Base-by-base conservation (phyloP, 1,140 invertebrate species). In the Drosophila navojoa region DNA sequence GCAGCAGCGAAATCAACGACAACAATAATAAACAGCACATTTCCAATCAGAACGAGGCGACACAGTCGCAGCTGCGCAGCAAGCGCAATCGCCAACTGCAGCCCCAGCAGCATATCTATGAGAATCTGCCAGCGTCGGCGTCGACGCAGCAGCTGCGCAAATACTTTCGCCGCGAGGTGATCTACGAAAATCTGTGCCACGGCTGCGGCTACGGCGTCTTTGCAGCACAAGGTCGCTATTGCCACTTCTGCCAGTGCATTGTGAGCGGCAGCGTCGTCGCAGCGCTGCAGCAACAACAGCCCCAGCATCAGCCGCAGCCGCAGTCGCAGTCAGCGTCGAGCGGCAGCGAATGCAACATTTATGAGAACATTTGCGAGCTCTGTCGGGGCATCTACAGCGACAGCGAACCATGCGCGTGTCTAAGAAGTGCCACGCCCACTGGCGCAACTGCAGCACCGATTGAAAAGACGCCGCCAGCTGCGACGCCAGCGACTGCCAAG, bases 161-260 rank as follows among this genome's bases (percentile, higher is more conserved):
- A 54, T 90, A 91, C 57, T 91, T 91, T 74, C 78, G 71, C 5
- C 74, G 77, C 40, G 86, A 77, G 57, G 70, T 69, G 9, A 85
- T 91, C 68, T 92, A 92, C 57, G 91, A 92, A 62, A 92, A 92
- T 78, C 32, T 92, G n/a, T 92, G 91, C 44, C 78, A 76, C 19
- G 91, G 91, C 54, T 92, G 91, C 35, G 90, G 91, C 44, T 92
- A 92, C 38, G 91, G 91, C 2, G 86, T 92, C 4, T 92, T 92
- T 40, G 82, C 61, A 2, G 85, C 91, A n/a, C 75, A 78, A 52
- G 91, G 91, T n/a, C 76, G 66, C 1, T 86, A 90, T 55, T 92
- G 91, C 27, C 71, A 89, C 52, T 92, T 92, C 70, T 92, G 91
- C 25, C 78, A 87, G 74, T 92, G 79, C 53, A 76, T 92, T 42